These are phyloP conservation scores for Doryteuthis pealeii DNA, from an alignment of 1,140 invertebrate genomes.

Conservation along the genomic window DNA sequence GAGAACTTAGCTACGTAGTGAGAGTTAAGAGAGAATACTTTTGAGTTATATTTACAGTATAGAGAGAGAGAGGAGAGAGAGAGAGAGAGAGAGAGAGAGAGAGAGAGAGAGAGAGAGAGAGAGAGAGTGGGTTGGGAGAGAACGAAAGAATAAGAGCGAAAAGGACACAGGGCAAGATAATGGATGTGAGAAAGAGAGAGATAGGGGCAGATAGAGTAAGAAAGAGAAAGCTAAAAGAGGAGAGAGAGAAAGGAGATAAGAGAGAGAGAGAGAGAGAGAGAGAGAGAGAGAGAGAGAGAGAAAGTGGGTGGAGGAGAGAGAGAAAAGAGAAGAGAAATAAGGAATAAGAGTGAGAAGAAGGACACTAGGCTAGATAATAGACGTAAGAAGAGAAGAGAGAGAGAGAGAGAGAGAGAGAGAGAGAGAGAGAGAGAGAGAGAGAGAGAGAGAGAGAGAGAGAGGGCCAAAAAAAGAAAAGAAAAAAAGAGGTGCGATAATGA, in stretches of 20 bases:
- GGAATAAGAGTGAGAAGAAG: not conserved
- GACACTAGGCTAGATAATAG: not conserved
- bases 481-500: not conserved
- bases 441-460: not conserved
- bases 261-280: slow-evolving; percentile 5
- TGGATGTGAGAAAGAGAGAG: slow-evolving; percentile 14
- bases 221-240: not conserved
- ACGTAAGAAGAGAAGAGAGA: not conserved
- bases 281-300: slow-evolving; percentile 2
- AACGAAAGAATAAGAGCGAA: not conserved
- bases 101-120: slow-evolving; percentile 14
- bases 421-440: not conserved
- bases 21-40: no score
- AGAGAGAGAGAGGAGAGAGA: not conserved
- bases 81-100: not conserved
- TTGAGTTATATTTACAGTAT: not conserved
- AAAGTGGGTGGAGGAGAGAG: not conserved
- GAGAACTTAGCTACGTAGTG: no score
- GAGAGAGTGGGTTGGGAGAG: not conserved
- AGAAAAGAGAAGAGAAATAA: not conserved
- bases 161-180: not conserved
- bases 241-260: not conserved
- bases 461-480: not conserved
- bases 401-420: not conserved
- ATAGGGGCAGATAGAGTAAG: slow-evolving; percentile 12